Conservation (phyloP, 2,888 invertebrate genomes). For the Leptinotarsa tumamoca region DNA sequence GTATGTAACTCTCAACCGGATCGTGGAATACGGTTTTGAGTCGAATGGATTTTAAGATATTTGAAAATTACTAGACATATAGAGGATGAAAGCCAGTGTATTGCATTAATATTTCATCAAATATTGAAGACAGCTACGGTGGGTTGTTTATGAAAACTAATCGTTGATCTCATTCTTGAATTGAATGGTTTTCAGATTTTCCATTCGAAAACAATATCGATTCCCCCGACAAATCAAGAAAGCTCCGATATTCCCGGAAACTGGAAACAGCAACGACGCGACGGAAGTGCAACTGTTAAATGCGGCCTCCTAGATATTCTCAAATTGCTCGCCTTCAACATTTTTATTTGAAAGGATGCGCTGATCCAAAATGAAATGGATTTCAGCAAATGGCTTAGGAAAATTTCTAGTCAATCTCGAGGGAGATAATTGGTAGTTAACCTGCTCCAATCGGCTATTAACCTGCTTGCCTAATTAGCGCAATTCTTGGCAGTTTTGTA, state of each 20-base stretch:
- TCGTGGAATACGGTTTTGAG: too few relatives aligned
- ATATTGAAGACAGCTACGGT: too few relatives aligned
- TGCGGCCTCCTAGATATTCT: slow-evolving; percentile 1
- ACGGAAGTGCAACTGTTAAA: slow-evolving; percentile 24
- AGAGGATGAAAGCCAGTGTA: too few relatives aligned
- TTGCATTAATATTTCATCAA: too few relatives aligned
- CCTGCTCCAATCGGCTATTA: slow-evolving; percentile 55
- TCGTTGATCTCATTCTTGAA: too few relatives aligned
- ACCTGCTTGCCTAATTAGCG: slow-evolving; percentile 55
- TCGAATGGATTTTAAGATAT: too few relatives aligned
- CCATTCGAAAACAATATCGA: neutral
- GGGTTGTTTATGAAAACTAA: too few relatives aligned
- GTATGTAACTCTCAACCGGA: too few relatives aligned
- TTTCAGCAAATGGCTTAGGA: slow-evolving; percentile 33
- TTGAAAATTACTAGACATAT: too few relatives aligned
- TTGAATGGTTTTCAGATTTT: too few relatives aligned
- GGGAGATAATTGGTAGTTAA: slow-evolving; percentile 52
- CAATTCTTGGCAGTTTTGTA: slow-evolving; percentile 51
- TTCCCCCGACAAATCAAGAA: slow-evolving; percentile 13
- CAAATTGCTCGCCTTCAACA: slow-evolving; percentile 20
- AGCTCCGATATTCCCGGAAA: neutral
- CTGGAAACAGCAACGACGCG: neutral
- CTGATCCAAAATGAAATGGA: slow-evolving; percentile 25
- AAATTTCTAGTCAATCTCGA: slow-evolving; percentile 46
- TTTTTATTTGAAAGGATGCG: neutral